phyloP scores from a whole-genome alignment of 1,140 invertebrate species.

The Globodera ellingtonae region DNA sequence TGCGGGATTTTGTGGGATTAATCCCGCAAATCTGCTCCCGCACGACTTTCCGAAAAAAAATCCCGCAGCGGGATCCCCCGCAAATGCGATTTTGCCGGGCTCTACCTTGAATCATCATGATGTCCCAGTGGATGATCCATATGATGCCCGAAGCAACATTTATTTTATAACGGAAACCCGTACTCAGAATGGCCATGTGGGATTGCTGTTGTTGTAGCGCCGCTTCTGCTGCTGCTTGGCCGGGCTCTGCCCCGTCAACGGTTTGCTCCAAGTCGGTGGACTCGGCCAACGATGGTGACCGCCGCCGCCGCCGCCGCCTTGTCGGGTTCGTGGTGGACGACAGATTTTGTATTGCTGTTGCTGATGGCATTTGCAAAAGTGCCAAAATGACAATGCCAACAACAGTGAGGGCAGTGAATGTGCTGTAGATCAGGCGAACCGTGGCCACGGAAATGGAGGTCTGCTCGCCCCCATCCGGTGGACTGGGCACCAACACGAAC shows the following conservation, averaged over 20 bases:
- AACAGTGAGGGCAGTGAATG: constrained; percentile 3
- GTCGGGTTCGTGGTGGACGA: neutral
- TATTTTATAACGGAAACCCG: no score
- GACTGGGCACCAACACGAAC: constrained; percentile 10
- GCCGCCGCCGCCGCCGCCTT: neutral
- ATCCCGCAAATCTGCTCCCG: no score
- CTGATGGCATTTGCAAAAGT: neutral
- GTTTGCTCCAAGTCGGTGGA: neutral
- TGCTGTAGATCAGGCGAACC: neutral
- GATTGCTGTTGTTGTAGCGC: neutral
- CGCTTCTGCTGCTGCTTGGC: neutral
- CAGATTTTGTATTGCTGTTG: neutral
- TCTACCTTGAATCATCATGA: no score
- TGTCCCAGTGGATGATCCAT: no score
- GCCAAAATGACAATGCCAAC: neutral
- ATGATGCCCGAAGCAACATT: no score
- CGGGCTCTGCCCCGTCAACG: neutral
- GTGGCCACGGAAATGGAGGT: constrained; percentile 6
- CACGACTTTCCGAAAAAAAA: no score
- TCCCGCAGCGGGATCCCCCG: no score
- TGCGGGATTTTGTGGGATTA: no score
- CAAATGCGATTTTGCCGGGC: no score
- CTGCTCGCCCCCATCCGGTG: neutral
- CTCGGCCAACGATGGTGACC: neutral
- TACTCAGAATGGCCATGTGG: neutral